Base-by-base conservation (phyloP, 2,888 invertebrate species). In the Brachyopa scutellaris region DNA sequence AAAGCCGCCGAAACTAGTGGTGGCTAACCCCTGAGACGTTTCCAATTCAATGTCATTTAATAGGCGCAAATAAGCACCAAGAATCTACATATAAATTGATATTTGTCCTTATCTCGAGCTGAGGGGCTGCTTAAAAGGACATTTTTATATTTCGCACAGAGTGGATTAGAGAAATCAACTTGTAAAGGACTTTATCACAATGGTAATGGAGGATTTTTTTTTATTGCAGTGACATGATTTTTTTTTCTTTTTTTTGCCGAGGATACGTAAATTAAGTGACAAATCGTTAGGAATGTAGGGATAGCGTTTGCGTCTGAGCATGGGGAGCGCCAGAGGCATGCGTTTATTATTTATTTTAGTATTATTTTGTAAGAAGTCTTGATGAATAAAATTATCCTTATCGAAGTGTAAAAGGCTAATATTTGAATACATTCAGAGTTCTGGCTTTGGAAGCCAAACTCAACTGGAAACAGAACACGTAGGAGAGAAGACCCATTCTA, bases 81-180 rank as follows among this genome's bases (percentile, higher is more conserved):
- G 64, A 82, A 82, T 82, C 80, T 82, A 66, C 80, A 82, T 82
- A 82, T 82, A 82, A 76, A 82, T 69, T 82, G 80, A 70, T 70
- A 76, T 66, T 82, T 64, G 36, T 64, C 23, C 69, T 64, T 82
- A 82, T 82, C 80, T 76, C 13, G 1, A 47, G 69, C 53, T 47
- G 57, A 55, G 62, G 40, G 69, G 29, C 42, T 80, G 69, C 21
- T 74, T 74, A 62, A 74, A 80, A 62, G 74, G 49, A 80, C 49
- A 55, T 69, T 69, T 74, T 55, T 80, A 55, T 61, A 51, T 62
- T 47, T 51, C 51, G 11, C 62, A 36, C 23, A 62, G 47, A 69
- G 55, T 73, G 79, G 73, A 80, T 79, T 69, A 57, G 74, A 74
- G 55, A 62, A 69, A 57, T 69, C 79, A 69, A 70, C 59, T 70